Percentiles rank a stretch among this genome's conserved stretches.
These are phyloP conservation scores for Drosophila carrolli DNA, from an alignment of 1,140 invertebrate genomes.

Conservation along the genomic window DNA sequence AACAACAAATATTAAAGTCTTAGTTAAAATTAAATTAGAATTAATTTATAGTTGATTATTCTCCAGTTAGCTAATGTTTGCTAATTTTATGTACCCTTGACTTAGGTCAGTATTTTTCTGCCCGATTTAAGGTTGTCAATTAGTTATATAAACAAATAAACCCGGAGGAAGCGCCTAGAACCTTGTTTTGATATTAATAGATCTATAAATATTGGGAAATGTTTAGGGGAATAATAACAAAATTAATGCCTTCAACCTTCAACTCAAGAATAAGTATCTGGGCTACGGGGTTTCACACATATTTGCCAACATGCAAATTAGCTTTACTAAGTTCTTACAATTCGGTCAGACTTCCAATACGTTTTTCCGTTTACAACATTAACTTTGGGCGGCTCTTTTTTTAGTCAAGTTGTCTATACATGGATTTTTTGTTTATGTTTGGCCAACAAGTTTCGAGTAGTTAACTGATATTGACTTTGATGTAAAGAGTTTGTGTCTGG, in stretches of 20 bases:
- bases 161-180: not conserved
- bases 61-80: constrained; percentile 30
- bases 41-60: constrained; percentile 14
- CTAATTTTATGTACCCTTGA: constrained; percentile 46
- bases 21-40: not conserved
- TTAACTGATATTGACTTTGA: constrained; percentile 64
- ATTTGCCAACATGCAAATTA: constrained; percentile 30
- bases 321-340: constrained; percentile 1
- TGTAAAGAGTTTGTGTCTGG: constrained; percentile 44
- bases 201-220: not conserved
- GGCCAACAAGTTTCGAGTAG: constrained; percentile 44
- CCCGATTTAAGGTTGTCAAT: constrained; percentile 24
- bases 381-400: not conserved
- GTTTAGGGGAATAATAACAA: no score
- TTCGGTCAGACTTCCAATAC: constrained; percentile 4
- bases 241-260: not conserved
- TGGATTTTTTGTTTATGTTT: constrained; percentile 34
- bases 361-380: constrained; percentile 17
- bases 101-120: constrained; percentile 47
- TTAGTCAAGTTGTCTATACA: not conserved
- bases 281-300: constrained; percentile 15
- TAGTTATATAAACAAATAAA: constrained; percentile 21
- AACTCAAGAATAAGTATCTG: constrained; percentile 9
- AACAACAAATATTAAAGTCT: constrained; percentile 17
- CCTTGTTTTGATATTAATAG: not conserved